phyloP scores from a whole-genome alignment of 2,113 vertebrate species.

The Neolamprologus fasciatus region DNA sequence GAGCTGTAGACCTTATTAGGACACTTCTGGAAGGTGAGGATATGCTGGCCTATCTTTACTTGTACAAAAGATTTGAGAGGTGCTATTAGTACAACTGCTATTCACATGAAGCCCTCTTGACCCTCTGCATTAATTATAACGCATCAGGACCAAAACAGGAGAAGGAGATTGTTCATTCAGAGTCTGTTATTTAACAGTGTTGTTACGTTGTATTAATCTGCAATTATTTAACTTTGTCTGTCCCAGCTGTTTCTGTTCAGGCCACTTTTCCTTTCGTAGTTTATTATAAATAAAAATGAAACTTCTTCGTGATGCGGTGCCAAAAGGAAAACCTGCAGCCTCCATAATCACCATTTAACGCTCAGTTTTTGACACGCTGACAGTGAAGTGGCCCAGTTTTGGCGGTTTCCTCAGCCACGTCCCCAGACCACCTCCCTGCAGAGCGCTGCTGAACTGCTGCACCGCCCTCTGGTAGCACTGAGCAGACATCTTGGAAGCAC shows the following conservation, averaged over 20 bases:
- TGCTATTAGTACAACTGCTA: neutral
- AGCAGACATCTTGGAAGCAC: constrained; percentile 25
- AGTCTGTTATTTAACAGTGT: neutral
- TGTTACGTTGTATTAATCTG: neutral
- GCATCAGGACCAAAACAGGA: neutral
- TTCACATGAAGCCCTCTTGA: neutral
- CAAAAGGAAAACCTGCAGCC: neutral
- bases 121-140: neutral
- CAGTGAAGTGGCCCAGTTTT: neutral
- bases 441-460: constrained; percentile 4
- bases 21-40: neutral
- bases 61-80: neutral
- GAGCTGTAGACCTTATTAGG: neutral
- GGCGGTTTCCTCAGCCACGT: constrained; percentile 33
- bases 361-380: neutral
- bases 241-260: neutral
- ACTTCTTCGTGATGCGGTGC: neutral
- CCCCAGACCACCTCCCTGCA: constrained; percentile 39
- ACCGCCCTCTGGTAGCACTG: constrained; percentile 30
- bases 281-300: neutral
- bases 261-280: neutral
- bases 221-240: neutral
- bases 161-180: too few relatives aligned
- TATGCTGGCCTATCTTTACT: neutral
- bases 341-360: neutral